phyloP scores from a whole-genome alignment of 2,113 vertebrate genomes.

The Equus przewalskii region DNA sequence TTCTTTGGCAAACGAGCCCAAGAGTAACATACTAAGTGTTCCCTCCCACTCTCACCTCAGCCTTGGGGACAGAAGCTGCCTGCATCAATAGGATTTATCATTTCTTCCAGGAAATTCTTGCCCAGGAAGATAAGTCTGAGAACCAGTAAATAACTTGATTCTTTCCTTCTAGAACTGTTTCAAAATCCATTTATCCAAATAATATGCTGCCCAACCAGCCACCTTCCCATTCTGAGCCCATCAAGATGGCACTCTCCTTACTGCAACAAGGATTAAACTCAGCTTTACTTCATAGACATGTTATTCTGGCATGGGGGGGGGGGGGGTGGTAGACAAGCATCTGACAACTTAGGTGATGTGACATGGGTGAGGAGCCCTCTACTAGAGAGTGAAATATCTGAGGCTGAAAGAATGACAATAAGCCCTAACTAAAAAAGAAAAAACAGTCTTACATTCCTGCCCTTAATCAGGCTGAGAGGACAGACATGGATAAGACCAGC shows the following conservation, averaged over 20 bases:
- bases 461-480: not conserved
- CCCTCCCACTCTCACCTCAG: not conserved
- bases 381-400: not conserved
- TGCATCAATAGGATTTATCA: not conserved
- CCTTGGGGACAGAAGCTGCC: not conserved
- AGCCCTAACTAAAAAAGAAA: not conserved
- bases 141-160: not conserved
- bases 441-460: not conserved
- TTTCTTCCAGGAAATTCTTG: not conserved
- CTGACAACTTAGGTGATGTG: not conserved
- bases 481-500: not conserved
- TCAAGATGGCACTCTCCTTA: too few species aligned
- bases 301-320: not conserved
- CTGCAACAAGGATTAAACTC: not conserved
- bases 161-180: not conserved
- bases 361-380: not conserved
- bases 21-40: not conserved
- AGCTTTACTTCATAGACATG: not conserved
- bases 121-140: not conserved
- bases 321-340: not conserved
- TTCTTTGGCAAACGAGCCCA: not conserved
- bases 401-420: not conserved
- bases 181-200: not conserved
- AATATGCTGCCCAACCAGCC: not conserved
- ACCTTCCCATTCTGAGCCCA: not conserved